These are phyloP conservation scores for Propsilocerus akamusi DNA, from an alignment of 1,140 invertebrate species.

Conservation along the genomic window DNA sequence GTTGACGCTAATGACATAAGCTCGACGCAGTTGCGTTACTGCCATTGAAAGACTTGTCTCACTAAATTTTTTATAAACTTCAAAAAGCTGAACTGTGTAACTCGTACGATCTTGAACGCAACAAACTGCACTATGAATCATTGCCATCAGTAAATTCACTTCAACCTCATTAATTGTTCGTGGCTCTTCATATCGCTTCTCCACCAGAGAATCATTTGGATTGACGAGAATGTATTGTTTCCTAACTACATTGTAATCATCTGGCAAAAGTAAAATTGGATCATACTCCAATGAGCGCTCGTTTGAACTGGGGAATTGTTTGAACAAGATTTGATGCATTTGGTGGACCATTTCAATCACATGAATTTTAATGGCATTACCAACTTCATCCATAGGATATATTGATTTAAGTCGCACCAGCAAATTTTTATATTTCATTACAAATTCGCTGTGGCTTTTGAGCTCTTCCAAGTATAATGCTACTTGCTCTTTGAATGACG, in stretches of 20 bases:
- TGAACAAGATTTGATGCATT: constrained; percentile 19
- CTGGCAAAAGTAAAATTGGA: not conserved
- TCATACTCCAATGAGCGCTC: not conserved
- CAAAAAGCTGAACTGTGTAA: constrained; percentile 44
- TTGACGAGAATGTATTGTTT: not conserved
- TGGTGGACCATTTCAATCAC: constrained; percentile 19
- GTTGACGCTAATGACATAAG: constrained; percentile 27
- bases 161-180: constrained; percentile 28
- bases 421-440: constrained; percentile 5
- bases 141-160: constrained; percentile 26
- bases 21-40: constrained; percentile 34
- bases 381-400: constrained; percentile 14
- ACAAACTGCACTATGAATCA: constrained; percentile 41
- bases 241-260: not conserved
- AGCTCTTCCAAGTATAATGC: constrained; percentile 18
- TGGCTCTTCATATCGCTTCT: constrained; percentile 19
- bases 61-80: constrained; percentile 49
- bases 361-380: constrained; percentile 20
- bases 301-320: constrained; percentile 20
- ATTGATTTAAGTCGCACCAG: not conserved
- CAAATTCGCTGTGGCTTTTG: constrained; percentile 12
- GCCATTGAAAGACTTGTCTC: constrained; percentile 36
- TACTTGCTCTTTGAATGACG: constrained; percentile 13
- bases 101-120: constrained; percentile 35
- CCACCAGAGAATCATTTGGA: not conserved